Evolutionary conservation across 2,888 invertebrate genomes (phyloP).

Genomic region (Leptinotarsa tumamoca): DNA sequence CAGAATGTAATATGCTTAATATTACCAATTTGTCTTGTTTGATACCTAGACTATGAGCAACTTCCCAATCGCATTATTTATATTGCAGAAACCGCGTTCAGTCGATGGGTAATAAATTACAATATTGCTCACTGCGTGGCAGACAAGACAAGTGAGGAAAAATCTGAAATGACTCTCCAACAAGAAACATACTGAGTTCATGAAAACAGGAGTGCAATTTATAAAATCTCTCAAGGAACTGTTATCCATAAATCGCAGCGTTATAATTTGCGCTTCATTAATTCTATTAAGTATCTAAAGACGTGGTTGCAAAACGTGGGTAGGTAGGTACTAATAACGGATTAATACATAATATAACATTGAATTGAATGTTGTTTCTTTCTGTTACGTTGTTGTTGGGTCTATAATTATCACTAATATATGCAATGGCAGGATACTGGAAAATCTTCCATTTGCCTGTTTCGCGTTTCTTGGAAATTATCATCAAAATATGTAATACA

Average conservation of each 20-base stretch:
- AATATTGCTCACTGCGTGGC: constrained; percentile 12
- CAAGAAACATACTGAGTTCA: not conserved
- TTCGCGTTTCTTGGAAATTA: too few relatives aligned
- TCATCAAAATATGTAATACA: too few relatives aligned
- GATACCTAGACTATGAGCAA: constrained; percentile 14
- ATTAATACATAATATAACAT: constrained; percentile 1
- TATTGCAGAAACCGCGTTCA: constrained; percentile 18
- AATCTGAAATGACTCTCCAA: not conserved
- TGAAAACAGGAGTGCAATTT: constrained; percentile 20
- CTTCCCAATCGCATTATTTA: constrained; percentile 20
- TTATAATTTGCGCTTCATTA: constrained; percentile 14
- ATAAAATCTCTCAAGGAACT: constrained; percentile 17
- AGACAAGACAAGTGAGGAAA: constrained; percentile 16
- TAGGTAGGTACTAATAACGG: constrained; percentile 24
- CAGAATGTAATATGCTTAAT: constrained; percentile 17
- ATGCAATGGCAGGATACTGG: too few relatives aligned
- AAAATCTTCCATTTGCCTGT: too few relatives aligned
- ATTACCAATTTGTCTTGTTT: constrained; percentile 21
- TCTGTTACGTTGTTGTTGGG: not conserved
- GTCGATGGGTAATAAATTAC: constrained; percentile 15
- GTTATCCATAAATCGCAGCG: constrained; percentile 11
- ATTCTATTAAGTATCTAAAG: constrained; percentile 20
- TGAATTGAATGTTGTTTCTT: not conserved
- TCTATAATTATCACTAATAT: not conserved
- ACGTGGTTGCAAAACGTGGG: constrained; percentile 21